A percentile compares a stretch with the other conserved stretches of the same genome.
phyloP scores from a whole-genome alignment of 1,140 invertebrate genomes.

The Drosophila chauvacae region DNA sequence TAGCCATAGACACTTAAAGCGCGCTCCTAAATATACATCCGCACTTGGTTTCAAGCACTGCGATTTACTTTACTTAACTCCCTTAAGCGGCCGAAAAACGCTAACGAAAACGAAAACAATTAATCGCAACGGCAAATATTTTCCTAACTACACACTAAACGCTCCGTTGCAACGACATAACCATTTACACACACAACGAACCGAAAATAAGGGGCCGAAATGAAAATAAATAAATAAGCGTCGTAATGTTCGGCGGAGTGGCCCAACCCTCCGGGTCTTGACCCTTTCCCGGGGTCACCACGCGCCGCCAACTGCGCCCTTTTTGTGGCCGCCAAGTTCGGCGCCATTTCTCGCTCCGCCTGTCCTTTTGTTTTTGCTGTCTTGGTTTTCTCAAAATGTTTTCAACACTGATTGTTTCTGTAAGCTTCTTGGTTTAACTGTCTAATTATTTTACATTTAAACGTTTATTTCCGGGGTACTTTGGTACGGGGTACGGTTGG shows the following conservation, averaged over 20 bases:
- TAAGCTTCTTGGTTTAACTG: conserved; percentile 84
- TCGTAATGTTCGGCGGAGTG: conserved; percentile 24
- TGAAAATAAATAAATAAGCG: conserved; percentile 54
- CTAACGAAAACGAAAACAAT: conserved; percentile 31
- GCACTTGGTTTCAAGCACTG: conserved; percentile 30
- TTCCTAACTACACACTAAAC: conserved; percentile 73
- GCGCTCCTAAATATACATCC: conserved; percentile 54
- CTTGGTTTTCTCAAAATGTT: conserved; percentile 76
- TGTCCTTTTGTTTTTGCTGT: conserved; percentile 37
- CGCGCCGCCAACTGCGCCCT: conserved; percentile 60
- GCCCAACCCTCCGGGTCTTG: conserved; percentile 13
- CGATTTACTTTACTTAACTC: conserved; percentile 9
- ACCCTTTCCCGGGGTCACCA: conserved; percentile 61
- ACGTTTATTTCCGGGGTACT: conserved; percentile 66
- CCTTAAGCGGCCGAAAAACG: conserved; percentile 11
- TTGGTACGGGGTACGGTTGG: conserved; percentile 15
- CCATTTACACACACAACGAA: conserved; percentile 60
- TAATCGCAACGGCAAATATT: conserved; percentile 64
- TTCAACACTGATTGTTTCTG: conserved; percentile 84
- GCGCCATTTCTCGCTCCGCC: conserved; percentile 26
- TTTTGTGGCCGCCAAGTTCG: conserved; percentile 36
- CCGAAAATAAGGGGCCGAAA: conserved; percentile 33
- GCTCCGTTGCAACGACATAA: conserved; percentile 61
- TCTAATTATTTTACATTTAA: conserved; percentile 84
- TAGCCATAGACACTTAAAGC: conserved; percentile 78